These are phyloP conservation scores for Oscheius sp. DNA, from an alignment of 1,140 invertebrate genomes.

Conservation along the genomic window DNA sequence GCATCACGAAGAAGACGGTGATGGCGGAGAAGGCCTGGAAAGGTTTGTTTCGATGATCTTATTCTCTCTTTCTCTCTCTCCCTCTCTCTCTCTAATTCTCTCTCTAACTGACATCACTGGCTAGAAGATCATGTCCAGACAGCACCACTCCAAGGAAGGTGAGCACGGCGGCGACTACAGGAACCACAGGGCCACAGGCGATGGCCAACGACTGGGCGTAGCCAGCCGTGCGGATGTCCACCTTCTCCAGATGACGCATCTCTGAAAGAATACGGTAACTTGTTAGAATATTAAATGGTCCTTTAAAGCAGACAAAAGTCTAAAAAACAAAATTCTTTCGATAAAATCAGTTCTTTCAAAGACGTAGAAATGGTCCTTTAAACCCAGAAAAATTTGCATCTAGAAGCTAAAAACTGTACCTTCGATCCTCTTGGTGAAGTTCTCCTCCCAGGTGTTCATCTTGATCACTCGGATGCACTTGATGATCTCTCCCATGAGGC, in stretches of 20 bases:
- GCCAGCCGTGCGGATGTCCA: slow-evolving; percentile 66
- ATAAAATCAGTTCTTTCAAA: no score
- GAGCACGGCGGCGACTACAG: slow-evolving; percentile 68
- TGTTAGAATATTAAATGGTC: no score
- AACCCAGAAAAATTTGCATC: neutral
- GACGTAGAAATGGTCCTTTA: no score
- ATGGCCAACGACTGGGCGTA: slow-evolving; percentile 69
- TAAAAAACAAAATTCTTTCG: no score
- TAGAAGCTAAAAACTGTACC: slow-evolving; percentile 59
- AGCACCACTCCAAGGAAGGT: slow-evolving; percentile 70
- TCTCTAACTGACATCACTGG: slow-evolving; percentile 67
- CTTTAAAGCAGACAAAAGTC: no score
- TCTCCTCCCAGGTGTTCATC: slow-evolving; percentile 84
- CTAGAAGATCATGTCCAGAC: slow-evolving; percentile 67
- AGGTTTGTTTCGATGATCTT: slow-evolving; percentile 6
- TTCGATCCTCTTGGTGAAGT: slow-evolving; percentile 69
- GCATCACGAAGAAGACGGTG: slow-evolving; percentile 63
- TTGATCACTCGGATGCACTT: slow-evolving; percentile 74
- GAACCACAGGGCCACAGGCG: slow-evolving; percentile 69
- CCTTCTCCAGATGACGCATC: slow-evolving; percentile 67
- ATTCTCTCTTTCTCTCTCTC: no score
- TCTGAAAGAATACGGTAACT: no score
- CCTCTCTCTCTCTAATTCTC: no score
- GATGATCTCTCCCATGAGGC: slow-evolving; percentile 67
- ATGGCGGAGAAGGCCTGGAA: slow-evolving; percentile 62